These are phyloP conservation scores for Acridotheres tristis DNA, from an alignment of 2,797 vertebrate species.

Conservation along the genomic window DNA sequence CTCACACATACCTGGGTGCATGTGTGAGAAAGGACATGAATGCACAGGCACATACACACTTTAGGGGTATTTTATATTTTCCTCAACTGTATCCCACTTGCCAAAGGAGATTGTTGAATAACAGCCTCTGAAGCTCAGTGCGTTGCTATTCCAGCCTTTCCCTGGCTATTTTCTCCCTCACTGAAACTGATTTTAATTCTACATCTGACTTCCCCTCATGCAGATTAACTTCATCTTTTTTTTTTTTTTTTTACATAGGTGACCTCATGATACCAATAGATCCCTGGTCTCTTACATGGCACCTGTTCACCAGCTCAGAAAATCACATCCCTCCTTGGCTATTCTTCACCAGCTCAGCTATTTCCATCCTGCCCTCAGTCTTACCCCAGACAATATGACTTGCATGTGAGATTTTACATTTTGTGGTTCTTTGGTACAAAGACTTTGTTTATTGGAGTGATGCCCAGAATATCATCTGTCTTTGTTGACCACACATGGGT, in stretches of 20 bases:
- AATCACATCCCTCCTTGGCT: neutral
- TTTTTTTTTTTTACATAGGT: neutral
- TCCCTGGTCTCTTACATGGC: neutral
- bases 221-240: neutral
- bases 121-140: neutral
- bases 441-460: neutral
- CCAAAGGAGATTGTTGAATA: neutral
- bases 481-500: neutral
- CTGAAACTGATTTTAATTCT: neutral
- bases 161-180: neutral
- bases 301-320: neutral
- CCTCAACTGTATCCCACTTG: neutral
- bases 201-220: neutral
- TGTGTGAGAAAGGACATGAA: neutral
- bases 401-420: neutral
- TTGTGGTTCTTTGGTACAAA: neutral
- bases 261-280: neutral
- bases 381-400: neutral
- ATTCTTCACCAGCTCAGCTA: neutral
- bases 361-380: neutral
- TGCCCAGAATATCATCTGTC: neutral
- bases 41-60: neutral
- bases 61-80: neutral
- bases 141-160: neutral
- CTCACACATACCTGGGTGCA: neutral